phyloP scores from a whole-genome alignment of 2,113 vertebrate species.

The Bujurquina vittata region DNA sequence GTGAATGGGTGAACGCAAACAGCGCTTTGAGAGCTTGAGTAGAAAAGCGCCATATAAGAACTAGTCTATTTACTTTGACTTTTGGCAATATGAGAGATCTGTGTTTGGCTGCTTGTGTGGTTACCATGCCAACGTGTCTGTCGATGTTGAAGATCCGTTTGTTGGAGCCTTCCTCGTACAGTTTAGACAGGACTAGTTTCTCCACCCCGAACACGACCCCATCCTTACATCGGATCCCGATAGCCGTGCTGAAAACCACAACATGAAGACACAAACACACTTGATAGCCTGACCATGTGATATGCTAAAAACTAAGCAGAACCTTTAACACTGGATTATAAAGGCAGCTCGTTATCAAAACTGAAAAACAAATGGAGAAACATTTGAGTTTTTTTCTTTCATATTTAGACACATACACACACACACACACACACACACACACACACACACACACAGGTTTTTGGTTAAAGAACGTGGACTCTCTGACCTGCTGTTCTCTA shows the following conservation, averaged over 20 bases:
- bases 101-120: constrained; percentile 10
- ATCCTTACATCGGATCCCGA: constrained; percentile 96
- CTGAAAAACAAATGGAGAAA: neutral
- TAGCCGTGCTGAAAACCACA: constrained; percentile 87
- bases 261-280: constrained; percentile 32
- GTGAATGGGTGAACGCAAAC: too few species aligned
- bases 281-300: neutral
- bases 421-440: too few species aligned
- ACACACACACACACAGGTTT: neutral
- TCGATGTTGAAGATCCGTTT: constrained; percentile 99
- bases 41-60: too few species aligned
- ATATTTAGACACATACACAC: neutral
- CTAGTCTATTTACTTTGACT: too few species aligned
- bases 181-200: constrained; percentile 96
- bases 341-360: neutral
- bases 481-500: constrained; percentile 96
- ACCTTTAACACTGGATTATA: neutral
- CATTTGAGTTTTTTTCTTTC: too few species aligned
- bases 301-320: neutral
- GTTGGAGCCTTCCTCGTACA: constrained; percentile 98
- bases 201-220: constrained; percentile 98
- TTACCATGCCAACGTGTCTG: constrained; percentile 97
- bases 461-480: neutral
- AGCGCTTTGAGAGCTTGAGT: too few species aligned
- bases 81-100: neutral